Conservation (phyloP, 2,888 invertebrate species). For the Caenorhabditis wallacei region DNA sequence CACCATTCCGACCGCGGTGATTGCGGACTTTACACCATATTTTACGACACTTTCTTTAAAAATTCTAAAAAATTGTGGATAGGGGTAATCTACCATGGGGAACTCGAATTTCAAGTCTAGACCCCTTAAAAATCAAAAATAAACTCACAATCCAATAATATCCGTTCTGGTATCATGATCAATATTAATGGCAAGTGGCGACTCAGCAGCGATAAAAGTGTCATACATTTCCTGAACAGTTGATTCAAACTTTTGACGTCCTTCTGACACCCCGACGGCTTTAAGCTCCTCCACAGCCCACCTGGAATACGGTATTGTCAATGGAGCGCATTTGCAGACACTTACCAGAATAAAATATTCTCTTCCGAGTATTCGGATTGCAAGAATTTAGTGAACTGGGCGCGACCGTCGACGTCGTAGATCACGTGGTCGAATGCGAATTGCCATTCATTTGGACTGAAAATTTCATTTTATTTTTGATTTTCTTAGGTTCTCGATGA, state of each 20-base stretch:
- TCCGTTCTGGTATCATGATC: slow-evolving; percentile 78
- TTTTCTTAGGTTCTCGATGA: not conserved
- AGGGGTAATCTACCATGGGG: not conserved
- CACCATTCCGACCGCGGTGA: not conserved
- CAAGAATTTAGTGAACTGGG: slow-evolving; percentile 82
- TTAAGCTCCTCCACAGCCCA: slow-evolving; percentile 78
- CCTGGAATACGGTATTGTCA: slow-evolving; percentile 60
- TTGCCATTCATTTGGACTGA: slow-evolving; percentile 79
- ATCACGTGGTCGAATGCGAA: slow-evolving; percentile 77
- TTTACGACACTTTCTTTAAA: not conserved
- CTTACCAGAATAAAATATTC: slow-evolving; percentile 83
- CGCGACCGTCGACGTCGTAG: slow-evolving; percentile 76
- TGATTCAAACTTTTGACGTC: slow-evolving; percentile 72
- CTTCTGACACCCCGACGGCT: slow-evolving; percentile 63
- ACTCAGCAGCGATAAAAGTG: slow-evolving; percentile 77
- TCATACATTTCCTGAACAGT: slow-evolving; percentile 79
- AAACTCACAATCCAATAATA: slow-evolving; percentile 71
- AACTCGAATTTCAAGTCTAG: not conserved
- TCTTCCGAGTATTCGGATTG: slow-evolving; percentile 82
- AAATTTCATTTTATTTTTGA: slow-evolving; percentile 19
- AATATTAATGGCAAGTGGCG: slow-evolving; percentile 77
- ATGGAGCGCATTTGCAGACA: not conserved
- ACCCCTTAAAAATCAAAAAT: not conserved
- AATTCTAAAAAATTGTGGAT: not conserved
- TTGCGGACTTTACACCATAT: not conserved